These are phyloP conservation scores for Nyctalus aviator DNA, from an alignment of 2,797 vertebrate genomes.

Conservation along the genomic window DNA sequence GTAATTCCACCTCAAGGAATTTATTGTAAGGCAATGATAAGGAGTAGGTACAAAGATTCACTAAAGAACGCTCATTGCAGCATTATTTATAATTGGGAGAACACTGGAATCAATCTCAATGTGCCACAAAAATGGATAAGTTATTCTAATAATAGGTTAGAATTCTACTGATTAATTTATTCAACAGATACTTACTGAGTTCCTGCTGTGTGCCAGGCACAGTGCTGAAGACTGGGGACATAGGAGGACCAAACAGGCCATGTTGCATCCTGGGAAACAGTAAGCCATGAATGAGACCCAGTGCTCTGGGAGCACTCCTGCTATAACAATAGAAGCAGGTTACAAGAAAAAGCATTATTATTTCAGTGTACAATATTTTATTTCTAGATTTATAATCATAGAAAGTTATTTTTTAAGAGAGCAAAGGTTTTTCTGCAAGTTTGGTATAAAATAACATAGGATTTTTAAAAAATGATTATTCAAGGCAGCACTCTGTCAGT, in stretches of 20 bases:
- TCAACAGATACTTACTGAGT: not conserved
- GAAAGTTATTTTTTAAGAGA: not conserved
- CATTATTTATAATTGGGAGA: conserved; percentile 43
- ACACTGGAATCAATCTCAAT: conserved; percentile 15
- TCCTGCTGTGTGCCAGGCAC: not conserved
- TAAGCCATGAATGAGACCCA: not conserved
- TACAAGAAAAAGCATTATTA: not conserved
- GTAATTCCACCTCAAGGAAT: conserved; percentile 41
- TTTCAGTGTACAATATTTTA: not conserved
- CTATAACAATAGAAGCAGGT: not conserved
- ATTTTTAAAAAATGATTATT: not conserved
- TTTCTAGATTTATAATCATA: conserved; percentile 18
- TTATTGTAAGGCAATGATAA: conserved; percentile 13
- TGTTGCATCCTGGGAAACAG: not conserved
- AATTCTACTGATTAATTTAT: conserved; percentile 36
- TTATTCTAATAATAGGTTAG: not conserved
- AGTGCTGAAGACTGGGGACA: not conserved
- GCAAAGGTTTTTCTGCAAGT: not conserved
- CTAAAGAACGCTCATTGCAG: not conserved
- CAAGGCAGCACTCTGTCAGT: not conserved
- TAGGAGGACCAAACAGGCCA: not conserved
- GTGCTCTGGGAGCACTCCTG: not conserved
- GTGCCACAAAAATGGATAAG: not conserved
- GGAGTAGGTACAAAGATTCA: conserved; percentile 20
- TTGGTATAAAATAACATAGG: conserved; percentile 2